These are phyloP conservation scores for Platycnemis pennipes DNA, from an alignment of 2,888 invertebrate species.

Conservation along the genomic window DNA sequence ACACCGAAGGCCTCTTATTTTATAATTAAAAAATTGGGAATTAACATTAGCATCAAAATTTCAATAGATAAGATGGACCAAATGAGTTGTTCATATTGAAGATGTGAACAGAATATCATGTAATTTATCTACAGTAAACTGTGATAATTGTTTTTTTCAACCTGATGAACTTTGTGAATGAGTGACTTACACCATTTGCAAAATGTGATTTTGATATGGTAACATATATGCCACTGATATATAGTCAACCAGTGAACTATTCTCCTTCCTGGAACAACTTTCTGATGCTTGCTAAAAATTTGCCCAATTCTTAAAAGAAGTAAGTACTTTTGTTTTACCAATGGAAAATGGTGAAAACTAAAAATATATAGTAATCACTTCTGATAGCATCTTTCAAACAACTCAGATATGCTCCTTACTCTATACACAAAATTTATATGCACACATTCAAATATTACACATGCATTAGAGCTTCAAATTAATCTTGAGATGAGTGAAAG, in stretches of 20 bases:
- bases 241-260: constrained; percentile 43
- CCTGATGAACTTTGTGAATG: constrained; percentile 37
- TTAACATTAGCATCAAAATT: constrained; percentile 44
- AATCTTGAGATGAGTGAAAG: constrained; percentile 55
- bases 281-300: constrained; percentile 46
- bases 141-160: constrained; percentile 27
- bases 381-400: constrained; percentile 63
- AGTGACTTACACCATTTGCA: constrained; percentile 60
- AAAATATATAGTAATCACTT: neutral
- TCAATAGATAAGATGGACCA: constrained; percentile 54
- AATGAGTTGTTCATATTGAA: neutral
- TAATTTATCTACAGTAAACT: neutral
- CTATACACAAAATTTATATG: constrained; percentile 60
- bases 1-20: constrained; percentile 34
- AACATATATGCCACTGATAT: constrained; percentile 62
- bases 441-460: constrained; percentile 64
- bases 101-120: constrained; percentile 20
- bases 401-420: constrained; percentile 55
- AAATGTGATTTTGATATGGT: constrained; percentile 68
- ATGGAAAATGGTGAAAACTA: neutral
- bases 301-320: constrained; percentile 18
- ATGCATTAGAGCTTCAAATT: constrained; percentile 44
- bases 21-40: constrained; percentile 38
- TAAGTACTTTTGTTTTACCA: neutral
- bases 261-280: constrained; percentile 66